These are phyloP conservation scores for Sceloporus undulatus DNA, from an alignment of 2,113 vertebrate species.

Conservation along the genomic window DNA sequence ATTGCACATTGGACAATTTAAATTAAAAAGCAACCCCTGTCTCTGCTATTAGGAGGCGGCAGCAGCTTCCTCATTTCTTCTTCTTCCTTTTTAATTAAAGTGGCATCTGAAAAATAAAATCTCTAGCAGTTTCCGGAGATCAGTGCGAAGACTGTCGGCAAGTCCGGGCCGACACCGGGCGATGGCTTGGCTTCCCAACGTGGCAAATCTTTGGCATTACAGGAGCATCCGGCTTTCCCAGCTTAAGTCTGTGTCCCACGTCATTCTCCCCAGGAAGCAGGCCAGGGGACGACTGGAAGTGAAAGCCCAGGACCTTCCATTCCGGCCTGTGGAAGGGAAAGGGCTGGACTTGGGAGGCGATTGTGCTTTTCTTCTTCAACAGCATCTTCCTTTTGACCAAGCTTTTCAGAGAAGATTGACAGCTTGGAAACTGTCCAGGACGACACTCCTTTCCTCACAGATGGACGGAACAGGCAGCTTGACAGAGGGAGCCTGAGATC, in stretches of 20 bases:
- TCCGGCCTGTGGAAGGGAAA: conserved; percentile 14
- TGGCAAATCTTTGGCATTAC: conserved; percentile 40
- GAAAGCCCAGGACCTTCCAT: conserved; percentile 15
- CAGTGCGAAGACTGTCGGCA: conserved; percentile 44
- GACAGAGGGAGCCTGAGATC: conserved; percentile 21
- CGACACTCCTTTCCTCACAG: neutral
- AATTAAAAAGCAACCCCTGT: conserved; percentile 38
- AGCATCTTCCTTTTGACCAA: neutral
- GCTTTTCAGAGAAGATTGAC: conserved; percentile 12
- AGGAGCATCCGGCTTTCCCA: conserved; percentile 30
- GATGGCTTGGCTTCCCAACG: conserved; percentile 44
- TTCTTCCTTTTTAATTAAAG: conserved; percentile 30
- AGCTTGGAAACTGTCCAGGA: conserved; percentile 14
- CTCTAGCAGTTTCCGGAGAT: conserved; percentile 43
- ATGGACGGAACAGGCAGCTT: conserved; percentile 42
- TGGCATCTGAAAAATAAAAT: conserved; percentile 51
- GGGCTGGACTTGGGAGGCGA: conserved; percentile 23
- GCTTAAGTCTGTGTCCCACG: conserved; percentile 33
- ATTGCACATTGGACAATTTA: conserved; percentile 46
- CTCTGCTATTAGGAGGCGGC: conserved; percentile 23
- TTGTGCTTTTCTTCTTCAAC: conserved; percentile 18
- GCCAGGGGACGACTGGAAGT: conserved; percentile 20
- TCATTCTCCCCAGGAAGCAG: conserved; percentile 26
- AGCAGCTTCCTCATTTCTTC: conserved; percentile 33
- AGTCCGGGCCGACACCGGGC: conserved; percentile 46